phyloP scores from a whole-genome alignment of 2,113 vertebrate species.

The Solea senegalensis region DNA sequence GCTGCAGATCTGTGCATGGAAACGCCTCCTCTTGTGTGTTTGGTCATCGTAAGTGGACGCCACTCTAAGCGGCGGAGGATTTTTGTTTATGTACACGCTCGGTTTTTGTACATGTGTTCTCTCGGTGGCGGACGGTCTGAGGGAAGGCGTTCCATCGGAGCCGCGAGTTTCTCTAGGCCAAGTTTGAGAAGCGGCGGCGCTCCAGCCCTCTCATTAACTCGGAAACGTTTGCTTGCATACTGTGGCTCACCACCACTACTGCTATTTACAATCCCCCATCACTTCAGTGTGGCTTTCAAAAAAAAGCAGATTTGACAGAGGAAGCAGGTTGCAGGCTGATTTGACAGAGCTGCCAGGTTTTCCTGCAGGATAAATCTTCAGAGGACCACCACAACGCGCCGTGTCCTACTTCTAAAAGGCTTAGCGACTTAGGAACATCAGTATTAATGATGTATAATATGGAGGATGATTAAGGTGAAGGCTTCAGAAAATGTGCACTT shows the following conservation, averaged over 20 bases:
- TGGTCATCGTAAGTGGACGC: slow-evolving; percentile 26
- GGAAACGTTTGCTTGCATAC: slow-evolving; percentile 51
- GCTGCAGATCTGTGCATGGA: slow-evolving; percentile 8
- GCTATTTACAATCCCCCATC: slow-evolving; percentile 70
- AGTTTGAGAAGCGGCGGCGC: slow-evolving; percentile 52
- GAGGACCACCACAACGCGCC: slow-evolving; percentile 45
- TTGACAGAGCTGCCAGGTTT: slow-evolving; percentile 65
- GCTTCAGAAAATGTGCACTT: slow-evolving; percentile 50
- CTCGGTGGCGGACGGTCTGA: slow-evolving; percentile 50
- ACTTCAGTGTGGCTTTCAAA: slow-evolving; percentile 58
- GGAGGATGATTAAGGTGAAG: slow-evolving; percentile 67
- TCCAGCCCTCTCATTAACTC: slow-evolving; percentile 73
- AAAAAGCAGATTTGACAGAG: slow-evolving; percentile 59
- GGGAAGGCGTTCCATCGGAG: slow-evolving; percentile 47
- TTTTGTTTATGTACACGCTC: slow-evolving; percentile 48
- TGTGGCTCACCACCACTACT: slow-evolving; percentile 61
- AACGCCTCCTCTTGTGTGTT: slow-evolving; percentile 33
- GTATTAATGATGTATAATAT: slow-evolving; percentile 72
- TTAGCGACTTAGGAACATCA: slow-evolving; percentile 65
- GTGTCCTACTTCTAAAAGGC: slow-evolving; percentile 60
- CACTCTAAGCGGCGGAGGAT: slow-evolving; percentile 20
- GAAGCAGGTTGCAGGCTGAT: slow-evolving; percentile 70
- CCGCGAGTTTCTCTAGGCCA: slow-evolving; percentile 54
- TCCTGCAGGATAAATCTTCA: slow-evolving; percentile 45
- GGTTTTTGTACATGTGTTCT: slow-evolving; percentile 51